Percentiles rank a stretch among this genome's conserved stretches.
phyloP scores from a whole-genome alignment of 2,113 vertebrate species.

The Lepisosteus oculatus region DNA sequence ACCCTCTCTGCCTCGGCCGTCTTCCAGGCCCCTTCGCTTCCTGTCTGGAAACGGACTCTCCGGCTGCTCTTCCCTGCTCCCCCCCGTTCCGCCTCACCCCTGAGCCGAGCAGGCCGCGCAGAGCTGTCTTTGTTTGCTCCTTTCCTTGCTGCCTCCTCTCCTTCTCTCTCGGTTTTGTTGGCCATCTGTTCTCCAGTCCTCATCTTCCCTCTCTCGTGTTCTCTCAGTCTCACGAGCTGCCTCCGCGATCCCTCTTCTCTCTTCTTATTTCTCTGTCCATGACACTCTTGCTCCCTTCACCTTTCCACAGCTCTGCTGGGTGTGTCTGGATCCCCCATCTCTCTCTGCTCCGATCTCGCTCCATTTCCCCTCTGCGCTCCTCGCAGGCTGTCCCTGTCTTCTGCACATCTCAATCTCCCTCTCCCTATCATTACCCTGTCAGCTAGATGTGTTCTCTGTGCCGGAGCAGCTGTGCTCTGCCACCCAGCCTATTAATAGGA shows the following conservation, averaged over 20 bases:
- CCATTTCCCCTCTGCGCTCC: neutral
- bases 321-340: neutral
- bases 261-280: conserved; percentile 14
- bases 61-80: conserved; percentile 15
- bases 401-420: conserved; percentile 29
- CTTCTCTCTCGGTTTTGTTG: neutral
- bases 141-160: conserved; percentile 8
- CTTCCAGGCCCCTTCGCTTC: conserved; percentile 15
- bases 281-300: conserved; percentile 6
- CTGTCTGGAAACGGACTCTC: neutral
- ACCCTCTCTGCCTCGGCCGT: neutral
- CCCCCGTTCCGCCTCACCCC: neutral
- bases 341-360: neutral
- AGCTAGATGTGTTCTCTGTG: conserved; percentile 53
- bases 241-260: no score
- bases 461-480: conserved; percentile 64
- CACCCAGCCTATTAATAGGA: conserved; percentile 67
- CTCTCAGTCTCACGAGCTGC: no score
- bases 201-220: no score
- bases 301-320: neutral
- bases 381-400: neutral
- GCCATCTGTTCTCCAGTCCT: no score
- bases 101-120: no score
- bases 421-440: conserved; percentile 57
- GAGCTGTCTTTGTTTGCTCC: neutral